Evolutionary conservation across 2,888 invertebrate species (phyloP).

Genomic region (Lymantria monacha): DNA sequence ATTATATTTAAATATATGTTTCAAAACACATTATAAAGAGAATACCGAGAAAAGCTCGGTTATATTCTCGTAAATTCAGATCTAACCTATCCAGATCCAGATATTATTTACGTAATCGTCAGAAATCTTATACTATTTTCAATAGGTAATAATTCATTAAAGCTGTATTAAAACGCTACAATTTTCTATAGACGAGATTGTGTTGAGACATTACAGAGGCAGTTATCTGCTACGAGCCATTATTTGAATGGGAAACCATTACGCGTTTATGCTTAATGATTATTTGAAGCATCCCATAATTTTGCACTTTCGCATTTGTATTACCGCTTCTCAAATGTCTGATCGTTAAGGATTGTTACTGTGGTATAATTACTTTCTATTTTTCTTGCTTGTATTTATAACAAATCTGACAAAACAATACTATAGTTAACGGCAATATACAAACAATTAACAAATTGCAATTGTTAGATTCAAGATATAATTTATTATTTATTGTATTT

Average conservation of each 20-base stretch:
- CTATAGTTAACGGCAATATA: too few relatives aligned
- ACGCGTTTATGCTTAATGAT: conserved; percentile 77
- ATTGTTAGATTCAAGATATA: too few relatives aligned
- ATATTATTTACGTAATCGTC: too few relatives aligned
- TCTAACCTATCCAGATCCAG: too few relatives aligned
- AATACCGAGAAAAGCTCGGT: too few relatives aligned
- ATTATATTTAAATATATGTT: too few relatives aligned
- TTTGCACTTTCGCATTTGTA: conserved; percentile 60
- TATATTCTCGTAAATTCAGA: too few relatives aligned
- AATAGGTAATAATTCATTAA: conserved; percentile 76
- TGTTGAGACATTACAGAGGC: conserved; percentile 70
- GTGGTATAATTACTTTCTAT: conserved; percentile 51
- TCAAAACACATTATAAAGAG: too few relatives aligned
- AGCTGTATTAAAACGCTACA: conserved; percentile 68
- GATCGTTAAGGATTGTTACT: conserved; percentile 59
- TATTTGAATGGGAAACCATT: conserved; percentile 75
- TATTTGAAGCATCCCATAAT: conserved; percentile 75
- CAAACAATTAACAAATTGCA: too few relatives aligned
- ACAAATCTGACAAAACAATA: too few relatives aligned
- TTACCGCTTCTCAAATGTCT: conserved; percentile 53
- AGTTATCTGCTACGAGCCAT: conserved; percentile 73
- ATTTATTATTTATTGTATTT: too few relatives aligned
- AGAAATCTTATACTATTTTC: not conserved
- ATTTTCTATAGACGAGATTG: conserved; percentile 70
- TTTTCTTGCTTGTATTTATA: not conserved